Evolutionary conservation across 2,888 invertebrate species (phyloP), one percentile per base, ranked within the genome.

Genomic region (Drosophila koepferae): DNA sequence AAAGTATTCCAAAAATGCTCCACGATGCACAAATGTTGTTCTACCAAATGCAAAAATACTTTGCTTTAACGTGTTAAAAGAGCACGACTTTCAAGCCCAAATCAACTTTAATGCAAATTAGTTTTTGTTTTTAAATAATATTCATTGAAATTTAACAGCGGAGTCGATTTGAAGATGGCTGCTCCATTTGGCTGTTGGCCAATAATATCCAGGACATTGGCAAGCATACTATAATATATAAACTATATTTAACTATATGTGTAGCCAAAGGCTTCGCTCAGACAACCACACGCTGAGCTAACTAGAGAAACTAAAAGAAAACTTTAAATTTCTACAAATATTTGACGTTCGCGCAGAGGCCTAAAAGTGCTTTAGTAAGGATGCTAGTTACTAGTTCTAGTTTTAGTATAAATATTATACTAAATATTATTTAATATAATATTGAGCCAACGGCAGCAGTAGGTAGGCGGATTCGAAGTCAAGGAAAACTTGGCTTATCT

Each of bases 21-120:
- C 43, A 48, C n/a, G 36, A 31, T 68, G 68, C 56, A 48, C 67
- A 67, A 67, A 67, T 48, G 67, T 58, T 67, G 48, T 67, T 36
- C 20, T 34, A 20, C 56, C 67, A 48, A 28, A 64, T 31, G 34
- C 34, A n/a, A 63, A 40, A 40, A 60, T 28, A 36, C 48, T 61
- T 62, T 38, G 31, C 61, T 14, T 38, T n/a, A 14, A 41, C 63
- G 31, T 40, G 20, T 34, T 48, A 48, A 34, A 5, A n/a, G 55
- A 18, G 20, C 44, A 63, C 51, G 49, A 28, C 49, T 40, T 18
- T 31, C n/a, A 4, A 38, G 16, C 14, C 41, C 4, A 16, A 34
- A 9, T 20, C 8, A 16, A n/a, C 0, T 40, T 16, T 31, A 31
- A 31, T 48, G 38, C 36, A 48, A 38, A 56, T 41, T 41, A 41